These are phyloP conservation scores for Podargus strigoides DNA, from an alignment of 2,797 vertebrate species.

Conservation along the genomic window DNA sequence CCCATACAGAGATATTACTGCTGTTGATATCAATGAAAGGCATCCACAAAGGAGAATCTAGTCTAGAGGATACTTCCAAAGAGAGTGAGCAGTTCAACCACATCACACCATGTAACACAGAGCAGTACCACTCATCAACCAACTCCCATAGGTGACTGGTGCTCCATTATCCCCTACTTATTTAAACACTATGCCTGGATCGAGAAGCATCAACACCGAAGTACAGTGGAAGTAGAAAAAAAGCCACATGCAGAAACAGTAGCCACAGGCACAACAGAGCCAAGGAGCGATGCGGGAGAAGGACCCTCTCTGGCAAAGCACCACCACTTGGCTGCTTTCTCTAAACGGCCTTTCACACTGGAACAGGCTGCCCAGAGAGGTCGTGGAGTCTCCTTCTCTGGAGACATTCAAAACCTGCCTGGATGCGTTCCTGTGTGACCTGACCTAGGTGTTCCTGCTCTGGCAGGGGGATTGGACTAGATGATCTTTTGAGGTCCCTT, in stretches of 20 bases:
- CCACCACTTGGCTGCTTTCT: neutral
- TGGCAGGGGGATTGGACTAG: no score
- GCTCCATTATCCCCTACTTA: neutral
- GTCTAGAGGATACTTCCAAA: neutral
- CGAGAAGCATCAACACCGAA: neutral
- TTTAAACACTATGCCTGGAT: neutral
- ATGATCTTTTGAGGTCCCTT: no score
- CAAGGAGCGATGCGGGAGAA: neutral
- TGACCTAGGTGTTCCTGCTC: no score
- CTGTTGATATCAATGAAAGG: neutral
- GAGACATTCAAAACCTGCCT: no score
- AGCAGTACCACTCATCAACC: neutral
- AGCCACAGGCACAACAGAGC: no score
- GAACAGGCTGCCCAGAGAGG: no score
- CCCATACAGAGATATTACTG: neutral
- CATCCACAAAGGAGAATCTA: neutral
- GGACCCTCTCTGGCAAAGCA: neutral
- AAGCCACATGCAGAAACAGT: fast-evolving
- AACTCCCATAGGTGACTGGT: fast-evolving
- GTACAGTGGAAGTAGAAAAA: neutral
- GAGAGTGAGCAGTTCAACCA: neutral
- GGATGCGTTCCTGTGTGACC: no score
- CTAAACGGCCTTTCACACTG: neutral
- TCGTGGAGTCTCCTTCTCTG: no score
- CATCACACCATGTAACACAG: neutral